Evolutionary conservation across 2,113 vertebrate species (phyloP), one percentile per base, ranked within the genome.

Genomic region (Leiothrix lutea): DNA sequence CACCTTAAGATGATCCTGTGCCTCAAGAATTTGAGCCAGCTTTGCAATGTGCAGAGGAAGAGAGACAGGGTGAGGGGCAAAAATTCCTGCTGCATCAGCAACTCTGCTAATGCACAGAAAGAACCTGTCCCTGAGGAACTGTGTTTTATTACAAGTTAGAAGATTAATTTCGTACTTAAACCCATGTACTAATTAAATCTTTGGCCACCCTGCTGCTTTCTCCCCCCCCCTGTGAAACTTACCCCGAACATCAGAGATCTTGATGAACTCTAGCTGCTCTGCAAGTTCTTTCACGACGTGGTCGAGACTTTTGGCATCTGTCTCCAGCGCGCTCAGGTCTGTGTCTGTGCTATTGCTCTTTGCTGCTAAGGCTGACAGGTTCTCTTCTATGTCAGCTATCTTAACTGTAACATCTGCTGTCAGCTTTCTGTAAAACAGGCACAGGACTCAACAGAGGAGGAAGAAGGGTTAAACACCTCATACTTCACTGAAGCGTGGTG

Each of bases 171-270:
- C 42, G 12, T 45, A 29, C 73, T 93, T 84, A 77, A 96, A 89
- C n/a, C 35, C 72, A 69, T 14, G 40, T 36, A 57, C 31, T 56
- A 48, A 91, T 83, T 51, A 91, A 83, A 77, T 45, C 44, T 66
- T 84, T 71, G 58, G 36, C 48, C 35, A 78, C 81, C 28, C 69
- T 50, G 38, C 42, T 86, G 70, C 42, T 75, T 61, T 74, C 53
- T 74, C 40, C 54, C 51, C 42, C 42, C 74, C 67, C 47, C 75
- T 40, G 62, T 17, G 18, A 67, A 48, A 85, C 98, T 97, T 95
- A 99, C 99, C 99, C 81, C 98, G 98, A 91, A 99, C 97, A 96
- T 99, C 99, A 8, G 99, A 99, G 95, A 99, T 99, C 96, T 99
- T 99, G 93, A 99, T 99, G 91, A 99, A 99, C 97, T 99, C 98